These are phyloP conservation scores for Petaurus breviceps DNA, from an alignment of 2,113 vertebrate genomes.

Conservation along the genomic window DNA sequence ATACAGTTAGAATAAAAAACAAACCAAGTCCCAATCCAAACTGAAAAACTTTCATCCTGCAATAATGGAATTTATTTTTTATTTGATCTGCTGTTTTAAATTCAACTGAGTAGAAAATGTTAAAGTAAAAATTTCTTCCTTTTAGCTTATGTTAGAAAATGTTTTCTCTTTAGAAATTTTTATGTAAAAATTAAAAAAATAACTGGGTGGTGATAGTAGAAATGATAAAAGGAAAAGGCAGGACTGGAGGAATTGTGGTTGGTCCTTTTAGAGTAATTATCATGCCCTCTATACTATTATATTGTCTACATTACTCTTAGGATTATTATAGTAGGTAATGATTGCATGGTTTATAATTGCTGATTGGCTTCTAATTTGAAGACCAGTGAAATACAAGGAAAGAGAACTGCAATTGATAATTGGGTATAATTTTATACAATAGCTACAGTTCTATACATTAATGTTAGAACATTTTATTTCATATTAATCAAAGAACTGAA, in stretches of 20 bases:
- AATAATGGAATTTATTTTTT: conserved; percentile 22
- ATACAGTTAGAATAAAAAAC: neutral
- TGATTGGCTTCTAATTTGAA: neutral
- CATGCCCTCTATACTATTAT: neutral
- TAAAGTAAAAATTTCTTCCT: conserved; percentile 13
- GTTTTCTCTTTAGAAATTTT: neutral
- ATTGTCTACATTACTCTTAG: neutral
- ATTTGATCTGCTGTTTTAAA: neutral
- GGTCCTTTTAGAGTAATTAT: neutral
- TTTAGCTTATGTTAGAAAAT: neutral
- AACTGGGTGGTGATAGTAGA: neutral
- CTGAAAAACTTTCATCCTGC: conserved; percentile 17
- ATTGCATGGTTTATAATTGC: neutral
- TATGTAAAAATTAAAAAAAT: neutral
- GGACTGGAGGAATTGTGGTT: neutral
- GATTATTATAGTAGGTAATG: neutral
- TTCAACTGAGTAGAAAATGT: neutral
- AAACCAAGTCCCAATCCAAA: neutral
- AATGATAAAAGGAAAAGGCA: neutral
- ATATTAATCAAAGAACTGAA: neutral
- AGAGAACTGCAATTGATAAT: neutral
- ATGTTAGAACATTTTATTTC: neutral
- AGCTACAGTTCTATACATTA: neutral
- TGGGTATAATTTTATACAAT: neutral
- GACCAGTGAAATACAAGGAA: neutral